phyloP scores from a whole-genome alignment of 92 coral and sea anemone species.

The Actinostola sp. region DNA sequence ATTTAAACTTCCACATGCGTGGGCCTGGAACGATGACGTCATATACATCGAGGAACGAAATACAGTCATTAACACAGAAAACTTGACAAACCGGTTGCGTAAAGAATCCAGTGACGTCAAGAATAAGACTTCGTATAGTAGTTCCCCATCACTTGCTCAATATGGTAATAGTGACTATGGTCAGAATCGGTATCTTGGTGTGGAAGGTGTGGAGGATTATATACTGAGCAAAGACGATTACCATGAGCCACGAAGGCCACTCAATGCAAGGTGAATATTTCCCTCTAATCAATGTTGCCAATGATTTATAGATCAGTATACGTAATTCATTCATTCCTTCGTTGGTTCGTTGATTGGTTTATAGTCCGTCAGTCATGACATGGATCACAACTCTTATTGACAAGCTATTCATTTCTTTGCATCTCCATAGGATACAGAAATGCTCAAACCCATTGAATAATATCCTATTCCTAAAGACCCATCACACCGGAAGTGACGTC shows the following conservation, averaged over 20 bases:
- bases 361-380: no score
- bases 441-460: constrained; percentile 69
- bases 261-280: constrained; percentile 1
- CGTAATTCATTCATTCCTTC: no score
- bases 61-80: constrained; percentile 1
- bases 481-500: constrained; percentile 93
- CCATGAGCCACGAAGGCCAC: constrained; percentile 55
- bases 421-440: constrained; percentile 48
- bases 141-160: constrained; percentile 24
- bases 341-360: no score
- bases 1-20: constrained; percentile 65
- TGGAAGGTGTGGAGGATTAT: constrained; percentile 87
- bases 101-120: not conserved
- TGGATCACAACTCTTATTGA: no score
- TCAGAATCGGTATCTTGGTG: constrained; percentile 70
- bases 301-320: no score
- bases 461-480: constrained; percentile 89
- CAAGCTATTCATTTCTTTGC: no score
- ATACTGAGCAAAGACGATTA: constrained; percentile 80
- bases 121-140: not conserved
- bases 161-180: constrained; percentile 66
- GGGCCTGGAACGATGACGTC: constrained; percentile 85
- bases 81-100: not conserved
- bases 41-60: constrained; percentile 42
- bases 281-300: not conserved